phyloP scores from a whole-genome alignment of 1,140 invertebrate species.

The Pararge aegeria region DNA sequence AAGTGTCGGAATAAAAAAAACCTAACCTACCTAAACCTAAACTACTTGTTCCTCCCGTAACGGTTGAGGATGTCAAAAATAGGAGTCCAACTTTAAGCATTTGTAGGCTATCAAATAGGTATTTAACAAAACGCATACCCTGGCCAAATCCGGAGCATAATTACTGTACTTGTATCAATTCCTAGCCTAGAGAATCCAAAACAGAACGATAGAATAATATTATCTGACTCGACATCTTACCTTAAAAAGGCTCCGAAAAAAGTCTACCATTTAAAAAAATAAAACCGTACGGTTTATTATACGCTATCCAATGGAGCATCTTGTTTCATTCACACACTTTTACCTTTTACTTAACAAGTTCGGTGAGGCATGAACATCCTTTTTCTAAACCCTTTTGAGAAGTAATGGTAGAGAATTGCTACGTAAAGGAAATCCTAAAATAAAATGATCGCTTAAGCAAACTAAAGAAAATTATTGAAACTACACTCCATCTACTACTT shows the following conservation, averaged over 20 bases:
- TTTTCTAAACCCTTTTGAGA: conserved; percentile 53
- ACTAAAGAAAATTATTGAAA: not conserved
- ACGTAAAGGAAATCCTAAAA: conserved; percentile 33
- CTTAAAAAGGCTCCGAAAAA: conserved; percentile 47
- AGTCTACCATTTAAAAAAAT: conserved; percentile 41
- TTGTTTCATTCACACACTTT: conserved; percentile 61
- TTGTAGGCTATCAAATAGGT: too few relatives aligned
- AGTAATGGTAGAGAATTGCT: conserved; percentile 28
- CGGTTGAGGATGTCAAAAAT: too few relatives aligned
- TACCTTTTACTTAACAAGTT: conserved; percentile 43
- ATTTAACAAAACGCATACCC: too few relatives aligned
- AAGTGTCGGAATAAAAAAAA: too few relatives aligned
- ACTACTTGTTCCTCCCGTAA: too few relatives aligned
- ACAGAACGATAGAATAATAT: not conserved
- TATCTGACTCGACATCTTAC: conserved; percentile 10
- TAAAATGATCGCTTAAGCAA: conserved; percentile 4
- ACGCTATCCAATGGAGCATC: conserved; percentile 42
- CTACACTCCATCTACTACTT: too few relatives aligned
- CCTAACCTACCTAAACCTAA: too few relatives aligned
- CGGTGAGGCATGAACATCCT: conserved; percentile 50
- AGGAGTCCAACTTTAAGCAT: too few relatives aligned
- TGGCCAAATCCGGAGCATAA: too few relatives aligned
- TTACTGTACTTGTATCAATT: too few relatives aligned
- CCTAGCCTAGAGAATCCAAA: too few relatives aligned
- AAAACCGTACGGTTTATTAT: conserved; percentile 46